Percentiles rank a stretch among this genome's conserved stretches.
Conservation (phyloP, 1,140 invertebrate genomes). For the Leptopilina clavipes region DNA sequence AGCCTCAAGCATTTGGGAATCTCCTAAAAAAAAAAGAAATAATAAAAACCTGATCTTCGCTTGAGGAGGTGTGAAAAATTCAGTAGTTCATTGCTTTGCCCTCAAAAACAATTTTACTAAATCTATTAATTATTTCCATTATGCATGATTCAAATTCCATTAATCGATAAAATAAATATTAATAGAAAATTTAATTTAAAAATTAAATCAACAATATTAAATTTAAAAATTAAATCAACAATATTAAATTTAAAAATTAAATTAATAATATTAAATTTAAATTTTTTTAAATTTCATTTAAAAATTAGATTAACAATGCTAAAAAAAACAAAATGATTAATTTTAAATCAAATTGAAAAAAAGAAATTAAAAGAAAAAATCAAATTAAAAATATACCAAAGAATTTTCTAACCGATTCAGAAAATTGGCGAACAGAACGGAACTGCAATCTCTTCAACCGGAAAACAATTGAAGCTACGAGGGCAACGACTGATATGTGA, state of each 20-base stretch:
- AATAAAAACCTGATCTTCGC: conserved; percentile 15
- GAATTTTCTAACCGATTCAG: not conserved
- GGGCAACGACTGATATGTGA: conserved; percentile 2
- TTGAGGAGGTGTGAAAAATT: conserved; percentile 13
- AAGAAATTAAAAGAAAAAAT: not conserved
- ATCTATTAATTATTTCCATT: not conserved
- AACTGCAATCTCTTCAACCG: conserved; percentile 28
- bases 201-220: no score
- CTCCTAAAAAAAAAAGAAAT: not conserved
- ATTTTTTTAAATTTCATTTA: no score
- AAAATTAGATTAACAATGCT: no score
- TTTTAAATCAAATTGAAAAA: no score
- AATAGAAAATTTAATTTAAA: no score
- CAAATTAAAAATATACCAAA: not conserved
- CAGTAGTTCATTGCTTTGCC: not conserved
- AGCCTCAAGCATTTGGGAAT: conserved; percentile 6
- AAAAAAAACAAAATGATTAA: no score
- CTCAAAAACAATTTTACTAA: conserved; percentile 5
- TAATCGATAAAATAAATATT: not conserved
- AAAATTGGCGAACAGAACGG: conserved; percentile 14
- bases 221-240: no score
- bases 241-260: no score
- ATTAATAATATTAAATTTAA: no score
- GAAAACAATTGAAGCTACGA: conserved; percentile 11
- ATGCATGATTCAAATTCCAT: not conserved